Evolutionary conservation across 2,113 vertebrate species (phyloP).

Genomic region (Pantherophis guttatus): DNA sequence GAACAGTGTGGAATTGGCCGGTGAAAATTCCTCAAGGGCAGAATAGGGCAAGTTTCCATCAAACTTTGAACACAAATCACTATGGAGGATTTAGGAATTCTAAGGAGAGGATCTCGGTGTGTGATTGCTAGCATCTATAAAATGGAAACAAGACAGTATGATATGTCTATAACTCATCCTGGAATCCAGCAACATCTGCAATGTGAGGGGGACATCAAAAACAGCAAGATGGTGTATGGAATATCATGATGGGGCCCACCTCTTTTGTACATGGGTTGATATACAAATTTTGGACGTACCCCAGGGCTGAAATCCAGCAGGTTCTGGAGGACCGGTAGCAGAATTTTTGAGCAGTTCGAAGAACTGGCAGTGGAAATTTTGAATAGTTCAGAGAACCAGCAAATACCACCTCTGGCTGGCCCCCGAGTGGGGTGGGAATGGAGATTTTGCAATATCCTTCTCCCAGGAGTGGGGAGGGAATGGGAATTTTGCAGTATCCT

Average conservation of each 20-base stretch:
- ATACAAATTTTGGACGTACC: background rate
- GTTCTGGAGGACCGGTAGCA: too few species aligned
- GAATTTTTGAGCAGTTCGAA: too few species aligned
- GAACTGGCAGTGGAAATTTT: too few species aligned
- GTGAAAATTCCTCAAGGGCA: background rate
- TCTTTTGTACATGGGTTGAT: background rate
- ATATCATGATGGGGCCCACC: background rate
- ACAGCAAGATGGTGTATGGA: background rate
- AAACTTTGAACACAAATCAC: background rate
- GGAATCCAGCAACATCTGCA: background rate
- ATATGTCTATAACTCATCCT: background rate
- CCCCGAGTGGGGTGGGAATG: too few species aligned
- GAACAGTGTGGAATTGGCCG: background rate
- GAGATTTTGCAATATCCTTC: too few species aligned
- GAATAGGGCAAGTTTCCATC: background rate
- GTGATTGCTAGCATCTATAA: background rate
- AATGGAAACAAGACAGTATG: background rate
- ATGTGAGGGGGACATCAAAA: background rate
- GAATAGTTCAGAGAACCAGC: too few species aligned
- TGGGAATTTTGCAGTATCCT: too few species aligned
- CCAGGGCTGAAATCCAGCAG: background rate
- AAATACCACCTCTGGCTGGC: too few species aligned
- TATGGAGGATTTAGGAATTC: background rate
- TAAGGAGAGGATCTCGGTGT: background rate
- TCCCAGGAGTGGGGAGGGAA: too few species aligned